phyloP scores from a whole-genome alignment of 2,888 invertebrate species.

The Lithophane socia region DNA sequence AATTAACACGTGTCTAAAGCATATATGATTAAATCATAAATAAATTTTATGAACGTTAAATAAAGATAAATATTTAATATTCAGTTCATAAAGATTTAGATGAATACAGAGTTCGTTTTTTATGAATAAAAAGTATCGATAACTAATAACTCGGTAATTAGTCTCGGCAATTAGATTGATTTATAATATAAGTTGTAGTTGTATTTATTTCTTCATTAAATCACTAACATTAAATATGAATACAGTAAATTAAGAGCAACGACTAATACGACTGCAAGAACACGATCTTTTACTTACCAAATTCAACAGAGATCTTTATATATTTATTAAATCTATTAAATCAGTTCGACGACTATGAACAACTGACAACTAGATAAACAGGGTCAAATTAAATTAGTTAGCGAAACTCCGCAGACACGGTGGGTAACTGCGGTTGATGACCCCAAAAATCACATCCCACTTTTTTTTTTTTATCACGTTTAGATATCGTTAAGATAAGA shows the following conservation, averaged over 20 bases:
- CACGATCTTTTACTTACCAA: background rate
- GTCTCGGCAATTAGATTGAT: slow-evolving; percentile 4
- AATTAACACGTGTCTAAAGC: slow-evolving; percentile 20
- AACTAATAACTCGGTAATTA: background rate
- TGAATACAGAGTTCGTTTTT: background rate
- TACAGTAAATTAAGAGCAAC: background rate
- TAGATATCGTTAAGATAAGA: too few species aligned
- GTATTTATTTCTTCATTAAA: slow-evolving; percentile 9
- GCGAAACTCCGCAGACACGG: too few species aligned
- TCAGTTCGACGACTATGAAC: background rate
- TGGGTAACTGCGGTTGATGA: too few species aligned
- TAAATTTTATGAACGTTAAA: slow-evolving; percentile 15
- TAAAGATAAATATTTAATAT: background rate
- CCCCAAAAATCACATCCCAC: too few species aligned
- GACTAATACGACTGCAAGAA: background rate
- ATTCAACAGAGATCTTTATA: background rate
- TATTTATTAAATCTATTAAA: background rate
- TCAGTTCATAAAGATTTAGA: background rate
- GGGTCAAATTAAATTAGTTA: too few species aligned
- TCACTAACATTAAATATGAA: background rate
- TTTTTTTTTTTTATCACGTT: too few species aligned
- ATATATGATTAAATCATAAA: slow-evolving; percentile 21
- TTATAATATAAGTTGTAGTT: background rate
- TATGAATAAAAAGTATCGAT: background rate
- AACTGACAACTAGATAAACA: too few species aligned